Base-by-base conservation (phyloP, 2,797 vertebrate genomes). In the Coregonus sp. region DNA sequence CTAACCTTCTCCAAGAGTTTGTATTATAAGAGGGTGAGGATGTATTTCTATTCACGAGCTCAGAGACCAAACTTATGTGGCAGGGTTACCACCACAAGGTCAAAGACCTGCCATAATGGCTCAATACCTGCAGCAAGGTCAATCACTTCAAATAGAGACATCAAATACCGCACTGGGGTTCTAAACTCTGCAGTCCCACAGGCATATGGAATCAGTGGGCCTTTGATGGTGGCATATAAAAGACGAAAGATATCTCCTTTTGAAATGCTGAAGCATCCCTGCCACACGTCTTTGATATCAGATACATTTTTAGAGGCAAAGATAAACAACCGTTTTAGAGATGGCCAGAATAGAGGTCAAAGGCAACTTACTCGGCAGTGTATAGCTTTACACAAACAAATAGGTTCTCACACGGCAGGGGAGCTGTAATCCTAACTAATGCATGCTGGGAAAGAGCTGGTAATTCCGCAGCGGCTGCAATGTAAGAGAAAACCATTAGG, bases 191-290 rank as follows among this genome's bases (percentile, higher is more conserved):
- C 5, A 66, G 63, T 25, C 63, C 11, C 20, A 33, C n/a, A 66
- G 33, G 9, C 9, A 4, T n/a, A 12, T 18, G 14, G 61, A 0
- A 1, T 65, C 20, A 25, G 6, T 12, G 7, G n/a, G 25, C n/a
- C 61, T 65, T 65, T 65, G 61, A 65, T 65, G 61, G 61, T 11
- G 25, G 61, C 61, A 65, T 16, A 69, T 1, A 69, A 18, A 69
- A 5, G 33, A 69, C 15, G 3, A 11, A 20, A 20, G 2, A 12
- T 4, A 65, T 59, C n/a, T 65, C 20, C 20, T 12, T 65, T 65
- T 65, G 20, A 65, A 65, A 65, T 11, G 9, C 61, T 65, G 0
- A 11, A 65, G 61, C 25, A 29, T 59, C n/a, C 5, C 16, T 65
- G 61, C 25, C 61, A 2, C n/a, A 25, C n/a, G 9, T 65, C 18